Conservation (phyloP, 2,888 invertebrate genomes). For the Agonopterix arenella region DNA sequence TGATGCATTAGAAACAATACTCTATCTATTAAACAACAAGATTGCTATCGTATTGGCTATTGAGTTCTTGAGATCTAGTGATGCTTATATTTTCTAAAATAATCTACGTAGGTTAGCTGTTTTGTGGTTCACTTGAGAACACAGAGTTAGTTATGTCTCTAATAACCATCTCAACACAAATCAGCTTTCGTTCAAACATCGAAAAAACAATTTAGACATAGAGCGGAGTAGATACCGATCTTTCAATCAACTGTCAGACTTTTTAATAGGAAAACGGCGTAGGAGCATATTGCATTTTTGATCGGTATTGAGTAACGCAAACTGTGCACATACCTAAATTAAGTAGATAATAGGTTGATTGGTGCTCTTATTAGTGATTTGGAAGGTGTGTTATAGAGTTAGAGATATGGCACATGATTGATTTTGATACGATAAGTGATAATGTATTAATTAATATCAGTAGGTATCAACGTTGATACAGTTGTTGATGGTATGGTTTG, state of each 20-base stretch:
- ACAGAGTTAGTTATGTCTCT: conserved; percentile 13
- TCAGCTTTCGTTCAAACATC: conserved; percentile 24
- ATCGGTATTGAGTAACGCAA: conserved; percentile 15
- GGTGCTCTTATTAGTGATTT: not conserved
- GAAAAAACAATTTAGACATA: conserved; percentile 29
- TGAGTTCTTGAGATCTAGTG: conserved; percentile 1
- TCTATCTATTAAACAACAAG: conserved; percentile 27
- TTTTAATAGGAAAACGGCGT: too few relatives aligned
- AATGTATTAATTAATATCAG: too few relatives aligned
- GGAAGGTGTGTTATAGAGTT: too few relatives aligned
- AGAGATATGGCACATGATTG: too few relatives aligned
- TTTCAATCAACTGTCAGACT: conserved; percentile 37
- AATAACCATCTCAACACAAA: conserved; percentile 20
- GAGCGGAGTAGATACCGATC: conserved; percentile 30
- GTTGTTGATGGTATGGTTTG: too few relatives aligned
- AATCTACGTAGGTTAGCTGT: too few relatives aligned
- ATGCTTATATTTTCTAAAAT: too few relatives aligned
- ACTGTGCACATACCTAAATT: not conserved
- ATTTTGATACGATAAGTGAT: too few relatives aligned
- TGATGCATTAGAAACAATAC: conserved; percentile 30
- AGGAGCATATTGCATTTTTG: conserved; percentile 12
- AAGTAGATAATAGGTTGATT: not conserved
- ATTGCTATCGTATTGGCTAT: conserved; percentile 22
- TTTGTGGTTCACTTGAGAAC: too few relatives aligned
- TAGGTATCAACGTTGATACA: too few relatives aligned